Evolutionary conservation across 2,113 vertebrate genomes (phyloP).

Genomic region (Otolemur garnettii): DNA sequence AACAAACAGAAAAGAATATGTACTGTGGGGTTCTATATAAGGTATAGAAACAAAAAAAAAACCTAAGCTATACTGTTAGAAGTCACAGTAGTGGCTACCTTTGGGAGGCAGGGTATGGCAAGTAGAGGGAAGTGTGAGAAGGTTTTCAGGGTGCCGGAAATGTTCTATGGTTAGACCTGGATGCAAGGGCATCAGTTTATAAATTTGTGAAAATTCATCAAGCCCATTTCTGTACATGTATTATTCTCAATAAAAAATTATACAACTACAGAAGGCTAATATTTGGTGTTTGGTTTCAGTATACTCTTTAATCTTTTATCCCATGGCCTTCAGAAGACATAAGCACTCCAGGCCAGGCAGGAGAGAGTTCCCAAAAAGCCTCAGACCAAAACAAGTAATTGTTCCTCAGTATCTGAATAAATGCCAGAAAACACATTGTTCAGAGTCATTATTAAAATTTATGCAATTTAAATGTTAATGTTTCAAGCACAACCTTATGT

Average conservation of each 20-base stretch:
- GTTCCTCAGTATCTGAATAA: constrained; percentile 54
- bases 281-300: not conserved
- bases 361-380: not conserved
- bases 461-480: constrained; percentile 78
- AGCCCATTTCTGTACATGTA: not conserved
- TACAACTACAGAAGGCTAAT: not conserved
- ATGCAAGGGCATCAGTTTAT: not conserved
- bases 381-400: constrained; percentile 25
- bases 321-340: not conserved
- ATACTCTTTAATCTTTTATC: not conserved
- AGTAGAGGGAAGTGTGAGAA: not conserved
- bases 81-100: not conserved
- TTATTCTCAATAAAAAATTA: not conserved
- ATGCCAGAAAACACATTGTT: constrained; percentile 64
- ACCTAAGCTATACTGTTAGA: not conserved
- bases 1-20: not conserved
- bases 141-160: not conserved
- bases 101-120: not conserved
- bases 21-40: not conserved
- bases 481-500: constrained; percentile 71
- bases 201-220: not conserved
- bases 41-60: constrained; percentile 36
- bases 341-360: not conserved
- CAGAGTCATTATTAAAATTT: constrained; percentile 74
- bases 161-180: not conserved